Conservation (phyloP, 2,113 vertebrate genomes). For the Morphnarchus princeps region DNA sequence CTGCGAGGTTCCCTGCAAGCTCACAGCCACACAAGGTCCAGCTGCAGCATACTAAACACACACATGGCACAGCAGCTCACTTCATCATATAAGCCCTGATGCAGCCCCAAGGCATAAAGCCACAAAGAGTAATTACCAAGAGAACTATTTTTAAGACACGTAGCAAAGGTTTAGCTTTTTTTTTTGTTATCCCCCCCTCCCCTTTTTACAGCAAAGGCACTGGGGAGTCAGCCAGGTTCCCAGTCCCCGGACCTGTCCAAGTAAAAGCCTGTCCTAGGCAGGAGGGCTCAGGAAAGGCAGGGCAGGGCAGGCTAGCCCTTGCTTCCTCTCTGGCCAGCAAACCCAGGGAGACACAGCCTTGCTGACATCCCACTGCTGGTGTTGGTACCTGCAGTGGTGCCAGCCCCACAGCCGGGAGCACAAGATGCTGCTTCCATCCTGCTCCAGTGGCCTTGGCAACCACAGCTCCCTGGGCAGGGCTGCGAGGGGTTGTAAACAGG, state of each 20-base stretch:
- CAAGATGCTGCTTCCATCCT: not conserved
- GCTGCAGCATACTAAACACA: not conserved
- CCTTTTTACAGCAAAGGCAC: not conserved
- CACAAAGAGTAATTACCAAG: not conserved
- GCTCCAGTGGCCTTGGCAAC: not conserved
- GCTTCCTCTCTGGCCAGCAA: not conserved
- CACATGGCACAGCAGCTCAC: not conserved
- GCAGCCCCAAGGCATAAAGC: not conserved
- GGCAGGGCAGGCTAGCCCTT: not conserved
- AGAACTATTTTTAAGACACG: not conserved
- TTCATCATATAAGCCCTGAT: not conserved
- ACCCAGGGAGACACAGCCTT: not conserved
- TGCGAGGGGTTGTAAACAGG: not conserved
- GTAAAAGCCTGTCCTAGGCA: not conserved
- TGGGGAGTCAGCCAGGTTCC: not conserved
- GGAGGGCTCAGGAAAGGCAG: not conserved
- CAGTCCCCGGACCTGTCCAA: not conserved
- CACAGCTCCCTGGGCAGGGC: not conserved
- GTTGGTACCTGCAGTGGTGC: not conserved
- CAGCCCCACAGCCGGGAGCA: not conserved
- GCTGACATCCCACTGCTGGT: accelerated
- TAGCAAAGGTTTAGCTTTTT: not conserved
- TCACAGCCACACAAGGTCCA: not conserved
- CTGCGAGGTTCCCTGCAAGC: accelerated
- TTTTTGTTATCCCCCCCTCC: not conserved